Evolutionary conservation across 2,797 vertebrate genomes (phyloP).

Genomic region (Vultur gryphus): DNA sequence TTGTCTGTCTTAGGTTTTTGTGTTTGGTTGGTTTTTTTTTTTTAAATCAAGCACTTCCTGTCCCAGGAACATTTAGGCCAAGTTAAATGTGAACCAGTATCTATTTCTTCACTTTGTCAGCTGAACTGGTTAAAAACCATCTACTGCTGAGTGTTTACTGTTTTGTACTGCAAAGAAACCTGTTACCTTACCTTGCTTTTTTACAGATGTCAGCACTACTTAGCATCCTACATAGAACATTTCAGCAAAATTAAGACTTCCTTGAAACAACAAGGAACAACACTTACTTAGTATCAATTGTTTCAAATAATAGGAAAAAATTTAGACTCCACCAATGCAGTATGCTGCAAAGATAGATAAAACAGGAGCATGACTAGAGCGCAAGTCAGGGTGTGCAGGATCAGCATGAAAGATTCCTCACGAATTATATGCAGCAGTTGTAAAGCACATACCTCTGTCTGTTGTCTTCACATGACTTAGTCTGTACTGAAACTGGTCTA

Average conservation of each 20-base stretch:
- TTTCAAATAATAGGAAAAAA: not conserved
- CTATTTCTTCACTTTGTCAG: not conserved
- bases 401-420: not conserved
- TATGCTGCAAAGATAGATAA: not conserved
- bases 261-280: not conserved
- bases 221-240: not conserved
- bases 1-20: not conserved
- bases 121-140: not conserved
- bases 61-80: not conserved
- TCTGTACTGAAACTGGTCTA: conserved; percentile 72
- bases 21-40: not conserved
- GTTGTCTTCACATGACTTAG: conserved; percentile 67
- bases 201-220: not conserved
- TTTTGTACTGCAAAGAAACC: not conserved
- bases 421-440: not conserved
- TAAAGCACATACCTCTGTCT: conserved; percentile 74
- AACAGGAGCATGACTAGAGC: not conserved
- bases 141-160: not conserved
- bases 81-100: not conserved
- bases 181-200: not conserved
- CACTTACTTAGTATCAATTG: not conserved
- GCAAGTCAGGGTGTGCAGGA: not conserved
- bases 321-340: not conserved
- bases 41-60: not conserved
- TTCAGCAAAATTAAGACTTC: not conserved